These are phyloP conservation scores for Gastrophysa polygoni DNA, from an alignment of 2,888 invertebrate species.

Conservation along the genomic window DNA sequence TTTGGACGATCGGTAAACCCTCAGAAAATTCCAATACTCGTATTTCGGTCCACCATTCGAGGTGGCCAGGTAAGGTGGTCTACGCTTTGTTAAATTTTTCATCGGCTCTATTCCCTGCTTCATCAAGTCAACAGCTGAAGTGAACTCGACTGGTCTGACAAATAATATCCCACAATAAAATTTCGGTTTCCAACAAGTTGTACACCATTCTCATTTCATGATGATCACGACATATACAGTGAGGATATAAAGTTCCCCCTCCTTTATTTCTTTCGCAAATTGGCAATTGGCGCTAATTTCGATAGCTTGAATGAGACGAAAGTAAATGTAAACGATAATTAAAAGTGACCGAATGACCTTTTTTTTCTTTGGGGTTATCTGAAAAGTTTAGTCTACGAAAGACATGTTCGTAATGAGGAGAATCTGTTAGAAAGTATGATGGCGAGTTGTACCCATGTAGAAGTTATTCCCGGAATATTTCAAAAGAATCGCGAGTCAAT, in stretches of 20 bases:
- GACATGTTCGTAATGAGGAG: not conserved
- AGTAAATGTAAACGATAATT: too few relatives aligned
- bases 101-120: not conserved
- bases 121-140: not conserved
- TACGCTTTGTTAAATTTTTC: not conserved
- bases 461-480: not conserved
- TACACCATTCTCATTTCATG: too few relatives aligned
- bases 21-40: not conserved
- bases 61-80: not conserved
- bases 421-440: not conserved
- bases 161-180: too few relatives aligned
- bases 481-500: not conserved
- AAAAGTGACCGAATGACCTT: too few relatives aligned
- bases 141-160: not conserved
- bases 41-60: not conserved
- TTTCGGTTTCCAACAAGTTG: too few relatives aligned
- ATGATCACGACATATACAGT: too few relatives aligned
- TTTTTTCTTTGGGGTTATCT: not conserved
- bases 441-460: not conserved
- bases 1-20: not conserved
- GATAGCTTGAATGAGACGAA: too few relatives aligned
- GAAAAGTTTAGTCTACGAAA: not conserved
- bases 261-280: too few relatives aligned
- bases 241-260: too few relatives aligned
- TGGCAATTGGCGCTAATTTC: too few relatives aligned